These are phyloP conservation scores for Melikaiella ostensackeni DNA, from an alignment of 2,888 invertebrate genomes.

Conservation along the genomic window DNA sequence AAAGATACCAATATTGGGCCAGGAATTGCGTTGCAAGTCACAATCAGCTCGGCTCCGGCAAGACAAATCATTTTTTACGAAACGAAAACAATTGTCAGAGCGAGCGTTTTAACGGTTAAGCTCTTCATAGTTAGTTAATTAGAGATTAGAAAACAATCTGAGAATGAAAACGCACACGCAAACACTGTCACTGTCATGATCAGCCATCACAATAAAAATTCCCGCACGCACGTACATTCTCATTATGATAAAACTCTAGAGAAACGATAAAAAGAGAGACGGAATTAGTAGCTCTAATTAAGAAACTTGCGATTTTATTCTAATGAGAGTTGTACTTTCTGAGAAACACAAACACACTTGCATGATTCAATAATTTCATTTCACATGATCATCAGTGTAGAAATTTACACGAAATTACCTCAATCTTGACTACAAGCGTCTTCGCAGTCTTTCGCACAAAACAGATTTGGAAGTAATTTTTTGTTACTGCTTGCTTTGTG, in stretches of 20 bases:
- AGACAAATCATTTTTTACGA: slow-evolving; percentile 72
- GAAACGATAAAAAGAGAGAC: not conserved
- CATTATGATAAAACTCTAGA: not conserved
- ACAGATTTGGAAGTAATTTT: slow-evolving; percentile 31
- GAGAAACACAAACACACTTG: not conserved
- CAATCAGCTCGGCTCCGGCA: slow-evolving; percentile 77
- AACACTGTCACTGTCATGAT: slow-evolving; percentile 55
- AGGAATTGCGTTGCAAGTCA: slow-evolving; percentile 78
- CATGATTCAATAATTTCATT: slow-evolving; percentile 20
- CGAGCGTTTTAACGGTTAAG: slow-evolving; percentile 75
- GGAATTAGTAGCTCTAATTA: not conserved
- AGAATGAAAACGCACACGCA: slow-evolving; percentile 54
- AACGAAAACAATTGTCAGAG: slow-evolving; percentile 73
- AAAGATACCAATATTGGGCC: slow-evolving; percentile 72
- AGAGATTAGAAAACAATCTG: slow-evolving; percentile 68
- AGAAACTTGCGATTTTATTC: not conserved
- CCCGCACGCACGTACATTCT: slow-evolving; percentile 1
- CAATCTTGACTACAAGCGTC: slow-evolving; percentile 12
- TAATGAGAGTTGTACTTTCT: slow-evolving; percentile 5
- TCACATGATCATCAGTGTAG: not conserved
- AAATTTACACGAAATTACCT: slow-evolving; percentile 13
- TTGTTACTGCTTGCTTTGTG: not conserved
- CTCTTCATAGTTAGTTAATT: slow-evolving; percentile 71
- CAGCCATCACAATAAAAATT: slow-evolving; percentile 43
- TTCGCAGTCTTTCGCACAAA: slow-evolving; percentile 21